Percentiles rank a stretch among this genome's conserved stretches.
phyloP scores from a whole-genome alignment of 1,140 invertebrate genomes.

The Pseudomyrmex cubaensis region DNA sequence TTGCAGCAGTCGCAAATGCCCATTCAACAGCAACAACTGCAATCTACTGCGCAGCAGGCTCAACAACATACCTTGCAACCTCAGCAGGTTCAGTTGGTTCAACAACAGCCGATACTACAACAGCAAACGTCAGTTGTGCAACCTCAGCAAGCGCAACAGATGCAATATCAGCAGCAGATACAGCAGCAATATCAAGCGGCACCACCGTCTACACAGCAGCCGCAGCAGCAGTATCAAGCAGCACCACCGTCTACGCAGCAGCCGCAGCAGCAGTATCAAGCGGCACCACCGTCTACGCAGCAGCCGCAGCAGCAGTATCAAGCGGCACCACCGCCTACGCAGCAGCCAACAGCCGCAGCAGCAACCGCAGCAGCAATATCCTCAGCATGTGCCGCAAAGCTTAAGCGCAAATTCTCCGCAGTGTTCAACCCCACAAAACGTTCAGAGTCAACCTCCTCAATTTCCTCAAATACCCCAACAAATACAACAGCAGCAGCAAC shows the following conservation, averaged over 20 bases:
- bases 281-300: conserved; percentile 67
- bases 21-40: conserved; percentile 83
- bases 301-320: no score
- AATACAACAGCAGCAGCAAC: conserved; percentile 81
- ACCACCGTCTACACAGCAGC: conserved; percentile 38
- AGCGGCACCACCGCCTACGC: no score
- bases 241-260: no score
- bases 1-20: conserved; percentile 86
- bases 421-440: conserved; percentile 86
- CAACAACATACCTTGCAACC: conserved; percentile 81
- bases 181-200: conserved; percentile 84
- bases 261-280: conserved; percentile 80
- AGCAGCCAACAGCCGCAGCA: conserved; percentile 77
- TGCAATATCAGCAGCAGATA: conserved; percentile 84
- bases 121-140: conserved; percentile 87
- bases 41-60: conserved; percentile 74
- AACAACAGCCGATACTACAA: conserved; percentile 81
- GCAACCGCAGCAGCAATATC: conserved; percentile 84
- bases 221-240: conserved; percentile 82
- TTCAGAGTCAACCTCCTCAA: conserved; percentile 82
- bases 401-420: conserved; percentile 85
- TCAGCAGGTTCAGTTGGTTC: conserved; percentile 82
- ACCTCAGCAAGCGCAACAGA: conserved; percentile 86
- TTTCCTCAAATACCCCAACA: conserved; percentile 85
- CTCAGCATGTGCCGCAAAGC: conserved; percentile 78